phyloP scores from a whole-genome alignment of 2,797 vertebrate species.

The Sebastes diploproa region DNA sequence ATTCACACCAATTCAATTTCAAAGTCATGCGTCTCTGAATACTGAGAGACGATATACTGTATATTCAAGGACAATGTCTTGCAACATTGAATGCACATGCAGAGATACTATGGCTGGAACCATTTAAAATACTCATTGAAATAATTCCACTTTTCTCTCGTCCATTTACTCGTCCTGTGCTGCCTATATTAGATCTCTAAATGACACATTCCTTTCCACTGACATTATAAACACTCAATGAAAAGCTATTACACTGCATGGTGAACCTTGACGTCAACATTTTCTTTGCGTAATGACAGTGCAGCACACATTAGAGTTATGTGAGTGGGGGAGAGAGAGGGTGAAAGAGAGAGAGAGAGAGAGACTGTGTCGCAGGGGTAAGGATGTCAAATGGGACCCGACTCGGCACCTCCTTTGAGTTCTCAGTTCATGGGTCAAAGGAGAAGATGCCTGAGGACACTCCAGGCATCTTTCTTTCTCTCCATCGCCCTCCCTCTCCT shows the following conservation, averaged over 20 bases:
- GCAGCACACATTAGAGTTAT: slow-evolving; percentile 5
- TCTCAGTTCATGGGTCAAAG: slow-evolving; percentile 63
- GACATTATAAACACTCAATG: slow-evolving; percentile 35
- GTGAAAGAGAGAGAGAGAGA: neutral
- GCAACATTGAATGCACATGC: neutral
- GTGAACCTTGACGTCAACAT: slow-evolving; percentile 53
- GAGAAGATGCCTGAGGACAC: slow-evolving; percentile 41
- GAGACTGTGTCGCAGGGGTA: slow-evolving; percentile 10
- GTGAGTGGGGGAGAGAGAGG: neutral
- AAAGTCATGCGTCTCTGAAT: neutral
- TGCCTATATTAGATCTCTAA: slow-evolving; percentile 13
- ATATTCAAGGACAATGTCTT: neutral
- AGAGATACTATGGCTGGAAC: neutral
- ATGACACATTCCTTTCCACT: slow-evolving; percentile 37
- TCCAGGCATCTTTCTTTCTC: slow-evolving; percentile 27
- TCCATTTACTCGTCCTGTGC: neutral
- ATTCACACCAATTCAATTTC: neutral
- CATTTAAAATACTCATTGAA: neutral
- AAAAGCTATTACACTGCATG: slow-evolving; percentile 52
- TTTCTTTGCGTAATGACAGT: slow-evolving; percentile 34
- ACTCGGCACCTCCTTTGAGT: slow-evolving; percentile 43
- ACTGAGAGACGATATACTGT: neutral
- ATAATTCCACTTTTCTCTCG: neutral
- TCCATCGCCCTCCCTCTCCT: slow-evolving; percentile 24
- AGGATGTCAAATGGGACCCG: slow-evolving; percentile 36